Conservation (phyloP, 2,113 vertebrate species). For the Sinocyclocheilus grahami region DNA sequence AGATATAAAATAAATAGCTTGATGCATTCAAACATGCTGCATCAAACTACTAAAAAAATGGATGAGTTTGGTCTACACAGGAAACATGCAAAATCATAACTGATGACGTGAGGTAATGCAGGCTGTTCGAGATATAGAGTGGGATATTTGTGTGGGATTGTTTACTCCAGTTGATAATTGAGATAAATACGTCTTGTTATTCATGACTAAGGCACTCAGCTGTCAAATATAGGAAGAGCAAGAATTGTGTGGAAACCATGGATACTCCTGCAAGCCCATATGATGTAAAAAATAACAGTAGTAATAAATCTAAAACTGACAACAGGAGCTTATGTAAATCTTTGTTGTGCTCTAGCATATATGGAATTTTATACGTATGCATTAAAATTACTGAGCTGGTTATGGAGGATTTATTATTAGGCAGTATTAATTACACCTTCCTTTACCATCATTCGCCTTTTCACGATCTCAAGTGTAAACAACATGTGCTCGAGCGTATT, state of each 20-base stretch:
- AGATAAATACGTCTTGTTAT: background rate
- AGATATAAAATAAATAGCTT: conserved; percentile 2
- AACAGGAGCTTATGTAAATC: background rate
- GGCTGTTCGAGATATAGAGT: background rate
- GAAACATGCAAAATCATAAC: background rate
- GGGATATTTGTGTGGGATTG: conserved; percentile 22
- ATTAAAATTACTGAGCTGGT: background rate
- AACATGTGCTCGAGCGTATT: conserved; percentile 9
- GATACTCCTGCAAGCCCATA: background rate
- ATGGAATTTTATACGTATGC: background rate
- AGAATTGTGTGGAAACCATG: background rate
- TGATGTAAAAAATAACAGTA: background rate
- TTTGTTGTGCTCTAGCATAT: background rate
- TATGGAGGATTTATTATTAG: background rate
- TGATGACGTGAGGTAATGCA: background rate
- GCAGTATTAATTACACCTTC: background rate
- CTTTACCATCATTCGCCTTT: background rate
- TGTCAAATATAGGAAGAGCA: background rate
- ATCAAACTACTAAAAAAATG: background rate
- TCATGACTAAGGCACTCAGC: conserved; percentile 23
- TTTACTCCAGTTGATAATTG: conserved; percentile 8
- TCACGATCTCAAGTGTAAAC: conserved; percentile 3
- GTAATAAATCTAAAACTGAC: background rate
- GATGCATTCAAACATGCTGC: background rate
- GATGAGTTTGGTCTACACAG: background rate